Evolutionary conservation across 2,888 invertebrate species (phyloP).

Genomic region (Drosophila prolongata): DNA sequence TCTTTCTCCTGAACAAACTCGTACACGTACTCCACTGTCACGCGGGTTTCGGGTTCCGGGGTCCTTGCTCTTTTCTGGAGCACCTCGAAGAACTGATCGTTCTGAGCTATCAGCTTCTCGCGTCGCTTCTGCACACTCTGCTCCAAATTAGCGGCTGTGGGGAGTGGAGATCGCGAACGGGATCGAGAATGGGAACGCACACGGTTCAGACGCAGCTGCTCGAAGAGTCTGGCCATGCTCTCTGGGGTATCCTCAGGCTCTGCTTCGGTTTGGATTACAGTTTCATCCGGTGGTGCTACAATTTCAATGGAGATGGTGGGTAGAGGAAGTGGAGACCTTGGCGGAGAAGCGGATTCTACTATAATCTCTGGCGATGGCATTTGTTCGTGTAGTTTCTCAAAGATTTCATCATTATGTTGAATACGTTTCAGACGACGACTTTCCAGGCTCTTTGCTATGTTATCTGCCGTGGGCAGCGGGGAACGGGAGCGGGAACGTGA

Average conservation of each 20-base stretch:
- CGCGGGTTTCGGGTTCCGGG: conserved; percentile 59
- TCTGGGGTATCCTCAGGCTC: conserved; percentile 61
- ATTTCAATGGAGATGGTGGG: conserved; percentile 58
- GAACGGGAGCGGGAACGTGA: conserved; percentile 66
- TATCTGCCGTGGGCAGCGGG: conserved; percentile 70
- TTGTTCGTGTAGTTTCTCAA: conserved; percentile 51
- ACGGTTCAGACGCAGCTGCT: conserved; percentile 67
- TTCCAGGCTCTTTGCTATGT: conserved; percentile 68
- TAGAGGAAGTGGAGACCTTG: neutral
- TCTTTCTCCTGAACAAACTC: conserved; percentile 49
- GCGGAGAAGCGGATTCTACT: conserved; percentile 8
- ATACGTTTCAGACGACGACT: conserved; percentile 57
- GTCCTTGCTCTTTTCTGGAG: conserved; percentile 60
- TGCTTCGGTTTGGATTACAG: conserved; percentile 4
- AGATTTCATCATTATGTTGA: conserved; percentile 59
- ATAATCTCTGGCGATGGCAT: conserved; percentile 15
- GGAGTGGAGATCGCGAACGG: conserved; percentile 66
- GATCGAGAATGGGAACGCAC: conserved; percentile 62
- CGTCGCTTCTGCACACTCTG: conserved; percentile 69
- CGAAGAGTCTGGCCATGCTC: conserved; percentile 63
- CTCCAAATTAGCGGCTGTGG: conserved; percentile 64
- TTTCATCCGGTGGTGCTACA: conserved; percentile 17
- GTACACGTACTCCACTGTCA: conserved; percentile 59
- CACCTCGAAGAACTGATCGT: conserved; percentile 66
- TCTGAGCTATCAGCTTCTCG: conserved; percentile 70